Evolutionary conservation across 2,113 vertebrate genomes (phyloP).

Genomic region (Myrmophylax atrothorax): DNA sequence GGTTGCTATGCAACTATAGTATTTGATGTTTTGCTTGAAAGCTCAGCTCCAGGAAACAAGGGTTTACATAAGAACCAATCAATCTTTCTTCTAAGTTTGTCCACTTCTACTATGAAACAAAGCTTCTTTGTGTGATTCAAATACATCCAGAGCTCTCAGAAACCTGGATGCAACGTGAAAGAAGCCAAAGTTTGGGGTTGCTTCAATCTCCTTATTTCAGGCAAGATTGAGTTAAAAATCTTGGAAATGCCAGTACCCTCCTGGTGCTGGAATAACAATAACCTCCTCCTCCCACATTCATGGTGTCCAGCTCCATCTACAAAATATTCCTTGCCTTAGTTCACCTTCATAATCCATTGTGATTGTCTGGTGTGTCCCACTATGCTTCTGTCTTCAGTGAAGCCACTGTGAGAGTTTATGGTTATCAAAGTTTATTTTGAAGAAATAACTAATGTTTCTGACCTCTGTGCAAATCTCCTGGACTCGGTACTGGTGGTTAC

Average conservation of each 20-base stretch:
- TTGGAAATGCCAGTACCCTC: not conserved
- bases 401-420: not conserved
- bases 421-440: not conserved
- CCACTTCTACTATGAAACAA: not conserved
- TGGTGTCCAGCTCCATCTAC: not conserved
- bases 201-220: not conserved
- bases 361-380: not conserved
- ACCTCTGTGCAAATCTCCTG: not conserved
- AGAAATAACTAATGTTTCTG: not conserved
- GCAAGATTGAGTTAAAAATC: not conserved
- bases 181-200: not conserved
- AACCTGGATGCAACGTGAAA: not conserved
- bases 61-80: slow-evolving; percentile 32
- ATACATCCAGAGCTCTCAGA: not conserved
- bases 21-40: slow-evolving; percentile 53
- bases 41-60: slow-evolving; percentile 48
- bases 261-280: not conserved
- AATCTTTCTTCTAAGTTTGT: not conserved
- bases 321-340: not conserved
- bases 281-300: not conserved
- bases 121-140: not conserved
- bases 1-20: slow-evolving; percentile 44
- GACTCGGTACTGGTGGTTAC: not conserved
- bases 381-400: not conserved
- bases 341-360: not conserved